phyloP scores from a whole-genome alignment of 1,140 invertebrate species.

The Lepidurus apus region DNA sequence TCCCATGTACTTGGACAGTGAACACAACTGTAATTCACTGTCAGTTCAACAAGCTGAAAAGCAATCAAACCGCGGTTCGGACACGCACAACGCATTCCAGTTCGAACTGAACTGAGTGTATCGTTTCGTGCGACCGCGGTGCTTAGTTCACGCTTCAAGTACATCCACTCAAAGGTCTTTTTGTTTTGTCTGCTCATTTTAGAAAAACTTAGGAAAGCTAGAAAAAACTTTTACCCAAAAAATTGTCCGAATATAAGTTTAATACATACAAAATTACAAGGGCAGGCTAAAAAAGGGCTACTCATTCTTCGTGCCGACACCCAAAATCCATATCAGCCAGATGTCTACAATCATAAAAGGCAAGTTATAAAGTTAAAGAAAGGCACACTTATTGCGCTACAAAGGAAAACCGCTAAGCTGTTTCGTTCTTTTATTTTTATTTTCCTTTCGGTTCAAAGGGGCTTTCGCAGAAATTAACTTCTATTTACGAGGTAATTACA shows the following conservation, averaged over 20 bases:
- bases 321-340: constrained; percentile 21
- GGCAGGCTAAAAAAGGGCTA: neutral
- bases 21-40: no score
- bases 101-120: no score
- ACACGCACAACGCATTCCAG: no score
- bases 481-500: constrained; percentile 22
- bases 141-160: no score
- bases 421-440: neutral
- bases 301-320: neutral
- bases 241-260: neutral
- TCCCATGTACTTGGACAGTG: no score
- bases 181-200: neutral
- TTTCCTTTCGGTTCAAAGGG: neutral
- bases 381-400: neutral
- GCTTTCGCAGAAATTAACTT: constrained; percentile 2
- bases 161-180: neutral
- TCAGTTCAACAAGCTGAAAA: no score
- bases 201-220: neutral
- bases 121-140: no score
- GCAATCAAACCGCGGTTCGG: no score
- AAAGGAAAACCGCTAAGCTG: constrained; percentile 8
- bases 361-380: constrained; percentile 7
- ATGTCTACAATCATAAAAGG: constrained; percentile 13
- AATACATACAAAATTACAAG: neutral
- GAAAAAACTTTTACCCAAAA: neutral